Percentiles rank a stretch among this genome's conserved stretches.
Evolutionary conservation across 2,888 invertebrate genomes (phyloP).

Genomic region (Epinotia ramella): DNA sequence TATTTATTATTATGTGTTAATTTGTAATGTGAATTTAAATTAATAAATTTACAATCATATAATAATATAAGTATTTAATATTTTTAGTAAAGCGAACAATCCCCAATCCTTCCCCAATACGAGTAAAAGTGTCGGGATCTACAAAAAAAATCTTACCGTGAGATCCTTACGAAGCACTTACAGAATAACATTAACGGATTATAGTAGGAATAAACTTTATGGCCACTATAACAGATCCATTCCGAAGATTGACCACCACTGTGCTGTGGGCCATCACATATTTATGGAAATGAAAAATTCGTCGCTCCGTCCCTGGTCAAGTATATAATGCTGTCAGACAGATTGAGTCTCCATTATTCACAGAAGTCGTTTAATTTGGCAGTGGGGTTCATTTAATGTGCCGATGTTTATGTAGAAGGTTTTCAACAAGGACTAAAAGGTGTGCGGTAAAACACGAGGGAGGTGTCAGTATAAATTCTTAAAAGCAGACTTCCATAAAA

Average conservation of each 20-base stretch:
- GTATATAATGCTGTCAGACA: conserved; percentile 31
- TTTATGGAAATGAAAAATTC: conserved; percentile 43
- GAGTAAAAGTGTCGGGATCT: too few species aligned
- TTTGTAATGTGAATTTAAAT: too few species aligned
- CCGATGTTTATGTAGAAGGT: neutral
- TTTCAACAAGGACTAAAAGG: too few species aligned
- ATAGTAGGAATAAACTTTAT: conserved; percentile 59
- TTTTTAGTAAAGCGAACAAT: too few species aligned
- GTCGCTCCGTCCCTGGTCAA: conserved; percentile 35
- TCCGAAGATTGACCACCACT: conserved; percentile 61
- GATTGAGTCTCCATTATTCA: conserved; percentile 39
- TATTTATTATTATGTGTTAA: too few species aligned
- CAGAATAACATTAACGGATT: conserved; percentile 41
- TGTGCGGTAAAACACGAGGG: too few species aligned
- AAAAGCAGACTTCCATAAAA: too few species aligned
- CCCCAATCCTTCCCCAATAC: too few species aligned
- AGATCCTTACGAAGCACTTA: conserved; percentile 6
- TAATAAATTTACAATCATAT: too few species aligned
- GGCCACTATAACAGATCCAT: conserved; percentile 61
- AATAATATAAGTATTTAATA: too few species aligned
- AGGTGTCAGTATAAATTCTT: too few species aligned
- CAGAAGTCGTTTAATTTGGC: conserved; percentile 21
- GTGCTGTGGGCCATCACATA: conserved; percentile 48
- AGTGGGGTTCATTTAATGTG: neutral
- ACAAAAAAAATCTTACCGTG: neutral